Evolutionary conservation across 1,140 invertebrate species (phyloP).

Genomic region (Adoxophyes honmai): DNA sequence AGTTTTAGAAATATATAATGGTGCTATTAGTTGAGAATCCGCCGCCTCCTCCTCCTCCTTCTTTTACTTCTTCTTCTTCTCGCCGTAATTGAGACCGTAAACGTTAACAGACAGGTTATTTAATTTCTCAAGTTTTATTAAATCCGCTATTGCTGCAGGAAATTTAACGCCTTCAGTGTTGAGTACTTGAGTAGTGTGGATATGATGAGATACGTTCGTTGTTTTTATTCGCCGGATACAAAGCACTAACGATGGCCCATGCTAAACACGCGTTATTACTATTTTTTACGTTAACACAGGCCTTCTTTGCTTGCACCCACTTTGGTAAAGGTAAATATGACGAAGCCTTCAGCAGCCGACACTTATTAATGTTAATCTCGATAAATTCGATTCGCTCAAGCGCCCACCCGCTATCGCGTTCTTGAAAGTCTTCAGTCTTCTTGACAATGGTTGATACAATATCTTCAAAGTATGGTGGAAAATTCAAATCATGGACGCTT

Average conservation of each 20-base stretch:
- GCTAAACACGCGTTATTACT: constrained; percentile 3
- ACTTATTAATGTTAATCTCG: constrained; percentile 10
- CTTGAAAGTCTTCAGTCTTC: constrained; percentile 9
- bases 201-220: neutral
- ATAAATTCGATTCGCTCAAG: neutral
- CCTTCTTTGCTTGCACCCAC: neutral
- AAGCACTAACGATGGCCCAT: neutral
- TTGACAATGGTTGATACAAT: neutral
- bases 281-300: constrained; percentile 13
- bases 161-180: neutral
- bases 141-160: neutral
- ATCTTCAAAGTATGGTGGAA: neutral
- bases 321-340: constrained; percentile 7
- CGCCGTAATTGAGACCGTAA: neutral
- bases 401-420: constrained; percentile 14
- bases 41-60: neutral
- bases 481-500: too few relatives aligned
- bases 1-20: neutral
- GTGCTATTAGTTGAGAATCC: neutral
- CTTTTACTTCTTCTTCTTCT: neutral
- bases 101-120: neutral
- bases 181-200: neutral
- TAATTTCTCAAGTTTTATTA: constrained; percentile 9
- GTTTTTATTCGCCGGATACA: neutral
- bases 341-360: neutral